Base-by-base conservation (phyloP, 2,113 vertebrate genomes). In the Actenoides hombroni region DNA sequence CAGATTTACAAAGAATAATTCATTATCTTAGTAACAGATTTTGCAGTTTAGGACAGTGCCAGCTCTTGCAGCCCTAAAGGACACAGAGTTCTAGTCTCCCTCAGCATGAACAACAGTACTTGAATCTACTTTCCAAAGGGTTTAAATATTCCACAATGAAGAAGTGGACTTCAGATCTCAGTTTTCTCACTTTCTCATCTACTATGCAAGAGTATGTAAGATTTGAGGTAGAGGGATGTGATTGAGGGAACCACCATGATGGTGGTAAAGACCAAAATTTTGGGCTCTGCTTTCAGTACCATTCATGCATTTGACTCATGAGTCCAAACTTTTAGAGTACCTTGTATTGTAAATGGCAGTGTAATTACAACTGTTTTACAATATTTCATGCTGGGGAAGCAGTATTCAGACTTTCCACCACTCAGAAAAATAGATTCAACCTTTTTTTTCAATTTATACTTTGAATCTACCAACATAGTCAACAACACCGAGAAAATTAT, bases 251-350 rank as follows among this genome's bases (percentile, higher is more conserved):
- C 0, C 15, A 29, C 20, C 3, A 31, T 57, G 40, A 65, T 1
- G 39, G 5, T 20, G 6, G 11, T 25, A 79, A 85, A 76, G 5
- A 39, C 10, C 19, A 64, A 73, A 42, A 46, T 51, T 46, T n/a
- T 60, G 15, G 5, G 8, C 18, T 73, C 33, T 56, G 7, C 29
- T 93, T 95, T 67, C 29, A 48, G 9, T 48, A 12, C 6, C 25
- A 6, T 61, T 57, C 12, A 35, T 60, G 28, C 13, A n/a, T 56
- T 84, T 75, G 60, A 54, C 10, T 54, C 31, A 74, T 0, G 0
- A 31, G 19, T 31, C 31, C 24, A 54, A 37, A 5, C 13, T 83
- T 88, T 86, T 74, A 81, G 2, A 23, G 57, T 40, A 63, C 10
- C 8, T 81, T 78, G 24, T 39, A 18, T 20, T 73, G 6, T 35